Evolutionary conservation across 2,888 invertebrate genomes (phyloP), one percentile per base, ranked within the genome.

Genomic region (Oligia fasciuncula): DNA sequence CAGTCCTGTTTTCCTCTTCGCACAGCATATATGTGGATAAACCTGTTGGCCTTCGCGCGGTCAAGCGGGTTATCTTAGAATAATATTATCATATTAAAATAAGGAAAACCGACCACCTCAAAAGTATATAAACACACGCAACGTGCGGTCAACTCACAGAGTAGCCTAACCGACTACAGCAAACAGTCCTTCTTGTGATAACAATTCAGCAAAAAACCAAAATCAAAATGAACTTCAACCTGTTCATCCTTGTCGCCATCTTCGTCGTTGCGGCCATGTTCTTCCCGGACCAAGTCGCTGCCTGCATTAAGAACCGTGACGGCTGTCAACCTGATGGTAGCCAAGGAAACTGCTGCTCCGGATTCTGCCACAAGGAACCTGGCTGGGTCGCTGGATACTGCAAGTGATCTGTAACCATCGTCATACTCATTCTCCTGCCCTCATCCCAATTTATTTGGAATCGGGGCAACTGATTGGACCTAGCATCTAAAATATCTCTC

Each of bases 311-410:
- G 1, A 17, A 66, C 40, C 40, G 71, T 1, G 66, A 71, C 2
- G 71, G 71, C 0, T 71, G 71, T 1, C 71, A 71, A 40, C 71
- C 71, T 0, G 71, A 71, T 71, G 71, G 71, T 2, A 71, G 71
- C 40, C 71, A 71, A 71, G 71, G 71, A 13, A 71, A 71, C 71
- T 71, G 71, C 71, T 71, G 71, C 40, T 71, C 71, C 40, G 71
- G 71, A 66, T 71, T n/a, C 13, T 71, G 71, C n/a, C 66, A 71
- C 71, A 71, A 71, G 71, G 11, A 66, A 17, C 66, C 71, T 66
- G 71, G 71, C 1, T 71, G 71, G 71, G 71, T 66, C 11, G 71
- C 71, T 66, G 71, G 71, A n/a, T 71, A 71, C n/a, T 71, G 66
- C 71, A 66, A 66, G 66, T 71, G 71, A 71, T 71, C 40, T 40